Evolutionary conservation across 2,797 vertebrate genomes (phyloP).

Genomic region (Alauda arvensis): DNA sequence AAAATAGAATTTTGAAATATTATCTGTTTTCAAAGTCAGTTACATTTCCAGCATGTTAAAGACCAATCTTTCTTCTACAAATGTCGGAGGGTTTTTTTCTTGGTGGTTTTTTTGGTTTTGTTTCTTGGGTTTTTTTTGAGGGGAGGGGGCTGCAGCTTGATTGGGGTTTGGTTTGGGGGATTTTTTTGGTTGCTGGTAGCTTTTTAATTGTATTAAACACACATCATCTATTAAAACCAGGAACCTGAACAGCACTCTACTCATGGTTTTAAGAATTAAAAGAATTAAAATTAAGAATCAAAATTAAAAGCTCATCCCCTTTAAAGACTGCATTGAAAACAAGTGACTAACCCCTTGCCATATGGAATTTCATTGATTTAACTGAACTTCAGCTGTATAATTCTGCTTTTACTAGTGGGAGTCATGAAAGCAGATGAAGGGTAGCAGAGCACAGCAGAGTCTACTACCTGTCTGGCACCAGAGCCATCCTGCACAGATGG

Average conservation of each 20-base stretch:
- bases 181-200: not conserved
- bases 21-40: not conserved
- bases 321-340: not conserved
- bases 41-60: not conserved
- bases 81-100: not conserved
- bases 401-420: slow-evolving; percentile 34
- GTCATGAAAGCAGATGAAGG: slow-evolving; percentile 45
- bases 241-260: not conserved
- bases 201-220: not conserved
- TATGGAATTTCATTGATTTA: slow-evolving; percentile 24
- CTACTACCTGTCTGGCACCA: slow-evolving; percentile 49
- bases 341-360: slow-evolving; percentile 1
- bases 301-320: not conserved
- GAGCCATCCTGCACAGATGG: not conserved
- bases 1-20: not conserved
- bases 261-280: slow-evolving; percentile 6
- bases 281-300: too few species aligned
- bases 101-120: not conserved
- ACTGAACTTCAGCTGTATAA: slow-evolving; percentile 1
- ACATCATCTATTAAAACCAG: not conserved
- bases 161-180: not conserved
- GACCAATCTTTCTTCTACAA: not conserved
- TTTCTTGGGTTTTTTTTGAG: not conserved
- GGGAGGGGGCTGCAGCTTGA: not conserved
- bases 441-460: slow-evolving; percentile 28